These are phyloP conservation scores for Hephaestus fuliginosus DNA, from an alignment of 2,797 vertebrate species.

Conservation along the genomic window DNA sequence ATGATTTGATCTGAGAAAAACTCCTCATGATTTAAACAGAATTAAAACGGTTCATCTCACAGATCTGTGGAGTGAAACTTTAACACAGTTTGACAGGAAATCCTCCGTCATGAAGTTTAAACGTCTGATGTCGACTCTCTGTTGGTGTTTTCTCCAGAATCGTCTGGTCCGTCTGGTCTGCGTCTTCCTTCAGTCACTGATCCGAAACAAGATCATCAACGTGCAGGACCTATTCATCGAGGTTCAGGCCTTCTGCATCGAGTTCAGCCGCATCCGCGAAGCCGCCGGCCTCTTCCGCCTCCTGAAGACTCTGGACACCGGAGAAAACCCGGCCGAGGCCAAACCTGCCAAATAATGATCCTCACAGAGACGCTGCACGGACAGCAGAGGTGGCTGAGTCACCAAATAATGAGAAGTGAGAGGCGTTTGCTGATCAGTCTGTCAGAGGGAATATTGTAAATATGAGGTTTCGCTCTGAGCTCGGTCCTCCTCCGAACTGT, in stretches of 20 bases:
- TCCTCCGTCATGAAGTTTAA: too few relatives aligned
- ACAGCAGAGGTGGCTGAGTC: background rate
- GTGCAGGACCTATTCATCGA: conserved; percentile 99
- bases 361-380: background rate
- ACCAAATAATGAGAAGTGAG: background rate
- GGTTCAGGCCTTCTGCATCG: conserved; percentile 99
- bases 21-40: too few relatives aligned
- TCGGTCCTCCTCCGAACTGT: background rate
- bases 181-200: conserved; percentile 98
- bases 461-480: conserved; percentile 14
- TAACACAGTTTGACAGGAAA: too few relatives aligned
- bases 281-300: conserved; percentile 97
- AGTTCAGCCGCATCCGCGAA: conserved; percentile 98
- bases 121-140: too few relatives aligned
- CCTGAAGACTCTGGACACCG: conserved; percentile 96
- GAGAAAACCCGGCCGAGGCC: conserved; percentile 91
- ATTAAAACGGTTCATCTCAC: too few relatives aligned
- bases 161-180: conserved; percentile 98
- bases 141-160: conserved; percentile 85
- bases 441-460: conserved; percentile 44
- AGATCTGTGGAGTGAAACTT: too few relatives aligned
- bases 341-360: conserved; percentile 89
- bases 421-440: too few relatives aligned
- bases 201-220: conserved; percentile 99
- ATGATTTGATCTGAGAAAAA: too few relatives aligned